Evolutionary conservation across 2,113 vertebrate species (phyloP).

Genomic region (Planiliza haematocheilus): DNA sequence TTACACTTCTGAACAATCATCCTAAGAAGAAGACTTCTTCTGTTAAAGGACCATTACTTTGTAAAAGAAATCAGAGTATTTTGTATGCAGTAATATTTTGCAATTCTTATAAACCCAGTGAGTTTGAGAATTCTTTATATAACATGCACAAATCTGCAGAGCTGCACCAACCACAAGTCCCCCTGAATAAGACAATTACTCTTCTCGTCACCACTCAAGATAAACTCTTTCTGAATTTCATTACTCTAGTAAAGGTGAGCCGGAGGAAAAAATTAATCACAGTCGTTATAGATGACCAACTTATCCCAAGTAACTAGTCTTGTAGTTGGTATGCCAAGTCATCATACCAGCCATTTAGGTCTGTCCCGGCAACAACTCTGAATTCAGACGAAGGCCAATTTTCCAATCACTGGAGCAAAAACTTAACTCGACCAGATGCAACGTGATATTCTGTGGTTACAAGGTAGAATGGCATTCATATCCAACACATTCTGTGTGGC

Average conservation of each 20-base stretch:
- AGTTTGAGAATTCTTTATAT: constrained; percentile 31
- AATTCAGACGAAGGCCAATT: constrained; percentile 32
- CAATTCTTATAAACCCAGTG: constrained; percentile 24
- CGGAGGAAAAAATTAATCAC: constrained; percentile 13
- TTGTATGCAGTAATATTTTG: constrained; percentile 9
- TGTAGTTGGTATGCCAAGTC: constrained; percentile 25
- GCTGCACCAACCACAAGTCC: constrained; percentile 26
- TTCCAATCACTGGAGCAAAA: constrained; percentile 22
- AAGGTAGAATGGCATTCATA: constrained; percentile 19
- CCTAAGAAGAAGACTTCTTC: background rate
- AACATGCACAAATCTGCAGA: constrained; percentile 10
- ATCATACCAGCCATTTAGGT: constrained; percentile 27
- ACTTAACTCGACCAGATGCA: constrained; percentile 32
- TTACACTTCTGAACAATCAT: constrained; percentile 54
- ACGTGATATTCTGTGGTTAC: constrained; percentile 27
- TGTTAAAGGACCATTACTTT: constrained; percentile 14
- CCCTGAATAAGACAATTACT: constrained; percentile 23
- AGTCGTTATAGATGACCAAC: constrained; percentile 36
- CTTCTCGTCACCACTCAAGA: constrained; percentile 1
- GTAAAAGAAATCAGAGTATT: constrained; percentile 9
- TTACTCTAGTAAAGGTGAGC: constrained; percentile 23
- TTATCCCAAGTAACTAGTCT: constrained; percentile 11
- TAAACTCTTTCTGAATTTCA: constrained; percentile 12
- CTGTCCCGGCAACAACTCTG: constrained; percentile 31
- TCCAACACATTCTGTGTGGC: constrained; percentile 17